Conservation (phyloP, 2,113 vertebrate genomes). For the Tricholaema leucomelas region DNA sequence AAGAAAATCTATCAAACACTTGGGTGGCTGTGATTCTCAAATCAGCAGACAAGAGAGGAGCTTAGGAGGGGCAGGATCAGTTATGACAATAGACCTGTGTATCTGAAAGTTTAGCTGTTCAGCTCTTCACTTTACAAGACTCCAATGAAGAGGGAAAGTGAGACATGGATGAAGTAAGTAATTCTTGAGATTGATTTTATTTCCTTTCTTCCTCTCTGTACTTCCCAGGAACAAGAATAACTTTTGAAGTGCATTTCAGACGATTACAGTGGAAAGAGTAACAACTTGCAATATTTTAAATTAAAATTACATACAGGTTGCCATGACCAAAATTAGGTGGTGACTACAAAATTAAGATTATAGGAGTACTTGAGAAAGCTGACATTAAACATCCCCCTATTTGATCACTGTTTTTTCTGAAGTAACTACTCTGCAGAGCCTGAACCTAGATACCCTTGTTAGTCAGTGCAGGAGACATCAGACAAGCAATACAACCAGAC, state of each 20-base stretch:
- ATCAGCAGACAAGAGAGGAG: not conserved
- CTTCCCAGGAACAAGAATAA: not conserved
- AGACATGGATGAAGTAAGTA: not conserved
- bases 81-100: not conserved
- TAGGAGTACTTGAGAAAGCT: not conserved
- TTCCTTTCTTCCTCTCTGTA: not conserved
- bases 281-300: not conserved
- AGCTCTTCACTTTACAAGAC: not conserved
- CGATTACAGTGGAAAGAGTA: not conserved
- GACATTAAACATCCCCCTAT: not conserved
- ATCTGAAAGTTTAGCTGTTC: not conserved
- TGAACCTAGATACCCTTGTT: not conserved
- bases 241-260: not conserved
- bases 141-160: not conserved
- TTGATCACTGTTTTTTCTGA: not conserved
- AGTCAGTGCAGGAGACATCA: not conserved
- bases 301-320: not conserved
- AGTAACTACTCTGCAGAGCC: not conserved
- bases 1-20: not conserved
- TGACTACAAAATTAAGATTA: not conserved
- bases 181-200: not conserved
- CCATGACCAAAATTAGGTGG: not conserved
- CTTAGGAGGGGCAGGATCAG: not conserved
- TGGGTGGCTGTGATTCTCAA: not conserved
- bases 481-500: not conserved